Base-by-base conservation (phyloP, 2,113 vertebrate species). In the Aythya baeri region DNA sequence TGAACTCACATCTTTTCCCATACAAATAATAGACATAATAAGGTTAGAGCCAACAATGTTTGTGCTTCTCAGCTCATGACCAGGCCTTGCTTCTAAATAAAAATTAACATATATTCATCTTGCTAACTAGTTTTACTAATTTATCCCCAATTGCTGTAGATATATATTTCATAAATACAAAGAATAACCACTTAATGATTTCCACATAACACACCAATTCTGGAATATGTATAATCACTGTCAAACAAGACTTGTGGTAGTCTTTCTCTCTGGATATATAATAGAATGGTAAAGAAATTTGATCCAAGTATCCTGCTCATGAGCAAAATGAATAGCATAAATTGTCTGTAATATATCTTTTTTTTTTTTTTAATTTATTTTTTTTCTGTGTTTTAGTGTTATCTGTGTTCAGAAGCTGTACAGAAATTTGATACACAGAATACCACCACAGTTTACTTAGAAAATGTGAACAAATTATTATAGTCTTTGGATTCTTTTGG, bases 321-420 rank as follows among this genome's bases (percentile, higher is more conserved):
- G 4, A 90, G 79, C 58, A 79, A 94, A 86, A 72, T 13, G 23
- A 82, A 91, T 23, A 14, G 38, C 38, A 86, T 21, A 80, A 80
- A 50, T 26, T 63, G 14, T 15, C 34, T 32, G 11, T 68, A 87
- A 91, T 6, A 7, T 70, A 81, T 16, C 15, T n/a, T 46, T 88
- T 88, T 13, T 16, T 13, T 81, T 32, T 57, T 88, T 13, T 10
- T 13, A 41, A 38, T 38, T 38, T 38, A 38, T 81, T 32, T 57
- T 54, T 54, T 17, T 6, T 21, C 18, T 29, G 32, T 25, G 73
- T 50, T 67, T 32, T 27, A 92, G 16, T 34, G 76, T 46, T 25
- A 70, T 17, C n/a, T 70, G 9, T 63, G 34, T 63, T 90, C 59
- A 93, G 34, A 77, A 74, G 18, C 31, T 38, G 34, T 76, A 67